These are phyloP conservation scores for Sminthurides aquaticus DNA, from an alignment of 2,888 invertebrate species.

Conservation along the genomic window DNA sequence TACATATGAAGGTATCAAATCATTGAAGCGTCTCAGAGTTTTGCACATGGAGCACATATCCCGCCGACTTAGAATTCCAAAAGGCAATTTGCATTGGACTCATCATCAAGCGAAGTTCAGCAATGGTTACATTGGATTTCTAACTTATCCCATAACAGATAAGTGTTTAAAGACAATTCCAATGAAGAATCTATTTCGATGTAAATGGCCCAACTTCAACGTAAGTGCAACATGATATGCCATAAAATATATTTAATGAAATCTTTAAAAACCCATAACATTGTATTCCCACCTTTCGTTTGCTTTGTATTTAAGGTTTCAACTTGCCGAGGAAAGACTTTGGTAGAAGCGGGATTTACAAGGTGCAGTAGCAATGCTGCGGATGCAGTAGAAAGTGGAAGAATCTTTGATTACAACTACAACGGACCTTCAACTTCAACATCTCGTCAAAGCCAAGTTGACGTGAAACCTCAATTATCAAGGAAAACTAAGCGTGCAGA, in stretches of 20 bases:
- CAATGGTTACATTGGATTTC: conserved; percentile 28
- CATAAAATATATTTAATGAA: not conserved
- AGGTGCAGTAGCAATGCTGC: not conserved
- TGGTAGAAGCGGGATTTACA: not conserved
- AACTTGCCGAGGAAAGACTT: not conserved
- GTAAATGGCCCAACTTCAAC: conserved; percentile 31
- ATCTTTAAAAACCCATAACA: no score
- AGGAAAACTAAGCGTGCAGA: no score
- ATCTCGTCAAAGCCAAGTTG: no score
- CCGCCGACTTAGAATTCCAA: conserved; percentile 33
- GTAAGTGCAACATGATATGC: conserved; percentile 18
- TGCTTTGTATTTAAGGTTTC: not conserved
- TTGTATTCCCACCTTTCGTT: not conserved
- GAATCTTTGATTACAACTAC: no score
- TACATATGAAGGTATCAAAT: conserved; percentile 27
- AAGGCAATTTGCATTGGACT: conserved; percentile 29
- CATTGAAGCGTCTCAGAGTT: conserved; percentile 28
- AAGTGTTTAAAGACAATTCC: conserved; percentile 27
- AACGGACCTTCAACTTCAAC: no score
- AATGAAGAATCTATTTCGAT: conserved; percentile 20
- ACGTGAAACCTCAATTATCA: no score
- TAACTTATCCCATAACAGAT: conserved; percentile 27
- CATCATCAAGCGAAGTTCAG: conserved; percentile 31
- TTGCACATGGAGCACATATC: conserved; percentile 38
- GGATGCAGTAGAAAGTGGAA: not conserved